Percentiles rank a stretch among this genome's conserved stretches.
These are phyloP conservation scores for Ooceraea biroi DNA, from an alignment of 1,140 invertebrate species.

Conservation along the genomic window DNA sequence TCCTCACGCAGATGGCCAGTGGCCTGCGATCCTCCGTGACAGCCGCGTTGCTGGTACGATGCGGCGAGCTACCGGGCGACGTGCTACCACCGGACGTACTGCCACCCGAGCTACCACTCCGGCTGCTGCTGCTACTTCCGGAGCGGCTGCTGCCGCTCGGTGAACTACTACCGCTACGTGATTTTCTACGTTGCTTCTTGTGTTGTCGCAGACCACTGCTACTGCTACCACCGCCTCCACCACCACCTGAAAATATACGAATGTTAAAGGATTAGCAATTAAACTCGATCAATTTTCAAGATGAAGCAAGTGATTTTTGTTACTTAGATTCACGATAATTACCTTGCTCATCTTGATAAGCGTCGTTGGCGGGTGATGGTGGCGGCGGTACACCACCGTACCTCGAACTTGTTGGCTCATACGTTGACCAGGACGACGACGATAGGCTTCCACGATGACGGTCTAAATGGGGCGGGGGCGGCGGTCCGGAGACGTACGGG, in stretches of 20 bases:
- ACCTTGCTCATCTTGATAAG: constrained; percentile 82
- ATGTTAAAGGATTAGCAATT: neutral
- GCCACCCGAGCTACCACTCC: constrained; percentile 86
- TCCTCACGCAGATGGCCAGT: constrained; percentile 96
- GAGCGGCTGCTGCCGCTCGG: constrained; percentile 88
- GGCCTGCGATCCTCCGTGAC: constrained; percentile 91
- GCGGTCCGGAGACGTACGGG: constrained; percentile 82
- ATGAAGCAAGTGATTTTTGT: too few relatives aligned
- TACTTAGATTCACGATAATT: constrained; percentile 56
- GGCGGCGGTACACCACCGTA: constrained; percentile 82
- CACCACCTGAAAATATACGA: constrained; percentile 62
- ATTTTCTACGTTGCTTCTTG: constrained; percentile 85
- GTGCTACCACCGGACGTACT: constrained; percentile 85
- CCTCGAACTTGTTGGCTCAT: constrained; percentile 82
- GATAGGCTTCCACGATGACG: constrained; percentile 81
- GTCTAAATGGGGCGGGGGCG: constrained; percentile 84
- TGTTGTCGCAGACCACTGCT: constrained; percentile 79
- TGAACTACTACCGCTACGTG: constrained; percentile 85
- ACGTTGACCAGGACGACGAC: constrained; percentile 81
- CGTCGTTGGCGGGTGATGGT: constrained; percentile 81
- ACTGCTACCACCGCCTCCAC: constrained; percentile 71
- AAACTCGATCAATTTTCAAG: too few relatives aligned
- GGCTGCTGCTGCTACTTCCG: constrained; percentile 88
- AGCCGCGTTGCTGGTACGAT: constrained; percentile 78
- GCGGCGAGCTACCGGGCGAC: constrained; percentile 84